These are phyloP conservation scores for Platycercus adscitus DNA, from an alignment of 2,113 vertebrate genomes.

Conservation along the genomic window DNA sequence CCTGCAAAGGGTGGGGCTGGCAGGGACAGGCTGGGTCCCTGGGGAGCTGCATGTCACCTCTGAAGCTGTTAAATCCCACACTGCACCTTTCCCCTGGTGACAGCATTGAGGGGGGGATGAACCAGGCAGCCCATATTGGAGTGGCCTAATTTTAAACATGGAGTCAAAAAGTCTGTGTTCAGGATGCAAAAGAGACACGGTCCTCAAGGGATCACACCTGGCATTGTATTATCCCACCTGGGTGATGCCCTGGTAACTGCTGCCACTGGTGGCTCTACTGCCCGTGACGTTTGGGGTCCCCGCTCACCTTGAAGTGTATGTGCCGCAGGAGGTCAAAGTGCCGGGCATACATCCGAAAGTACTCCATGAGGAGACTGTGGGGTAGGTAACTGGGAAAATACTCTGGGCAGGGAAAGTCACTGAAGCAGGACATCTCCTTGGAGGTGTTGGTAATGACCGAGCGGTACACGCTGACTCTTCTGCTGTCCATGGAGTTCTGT, in stretches of 20 bases:
- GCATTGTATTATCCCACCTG: fast-evolving
- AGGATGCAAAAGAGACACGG: fast-evolving
- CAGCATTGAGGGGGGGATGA: neutral
- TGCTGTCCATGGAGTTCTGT: conserved; percentile 76
- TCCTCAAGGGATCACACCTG: fast-evolving
- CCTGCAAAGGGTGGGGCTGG: neutral
- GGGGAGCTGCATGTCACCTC: neutral
- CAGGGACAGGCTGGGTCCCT: fast-evolving
- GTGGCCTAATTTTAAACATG: neutral
- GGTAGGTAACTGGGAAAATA: conserved; percentile 86
- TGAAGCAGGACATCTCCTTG: conserved; percentile 94
- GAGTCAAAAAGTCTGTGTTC: neutral
- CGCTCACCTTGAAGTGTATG: conserved; percentile 84
- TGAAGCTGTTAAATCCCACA: neutral
- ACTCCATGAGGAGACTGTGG: conserved; percentile 81
- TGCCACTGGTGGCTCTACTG: neutral
- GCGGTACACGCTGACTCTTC: conserved; percentile 80
- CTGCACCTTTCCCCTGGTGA: neutral
- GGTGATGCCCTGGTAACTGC: neutral
- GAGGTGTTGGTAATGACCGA: conserved; percentile 87
- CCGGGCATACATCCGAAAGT: conserved; percentile 79
- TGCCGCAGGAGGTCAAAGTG: conserved; percentile 83
- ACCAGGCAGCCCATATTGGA: neutral
- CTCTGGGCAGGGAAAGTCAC: conserved; percentile 88
- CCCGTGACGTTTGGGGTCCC: fast-evolving